Conservation (phyloP, 2,888 invertebrate species). For the Germaria angustata region DNA sequence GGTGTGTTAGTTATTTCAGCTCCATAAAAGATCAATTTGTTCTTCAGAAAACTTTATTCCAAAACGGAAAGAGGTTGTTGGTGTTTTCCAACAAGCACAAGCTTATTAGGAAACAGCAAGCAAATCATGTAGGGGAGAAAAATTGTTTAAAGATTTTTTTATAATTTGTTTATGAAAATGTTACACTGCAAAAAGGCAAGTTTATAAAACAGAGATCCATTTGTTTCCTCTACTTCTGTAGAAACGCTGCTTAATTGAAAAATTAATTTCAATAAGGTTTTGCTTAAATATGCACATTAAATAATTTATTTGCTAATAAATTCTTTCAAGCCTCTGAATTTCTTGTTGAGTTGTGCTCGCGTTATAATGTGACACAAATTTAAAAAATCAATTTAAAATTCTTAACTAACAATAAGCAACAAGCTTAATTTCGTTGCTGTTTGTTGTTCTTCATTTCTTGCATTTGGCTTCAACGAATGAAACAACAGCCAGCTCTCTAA, state of each 20-base stretch:
- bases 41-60: background rate
- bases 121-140: no score
- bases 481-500: slow-evolving; percentile 46
- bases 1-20: slow-evolving; percentile 46
- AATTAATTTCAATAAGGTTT: no score
- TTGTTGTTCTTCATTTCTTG: background rate
- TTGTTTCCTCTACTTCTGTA: no score
- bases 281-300: no score
- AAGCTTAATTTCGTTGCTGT: slow-evolving; percentile 22
- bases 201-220: no score
- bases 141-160: no score
- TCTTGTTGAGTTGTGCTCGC: background rate
- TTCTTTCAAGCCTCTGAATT: background rate
- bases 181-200: no score
- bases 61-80: no score
- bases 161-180: no score
- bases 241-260: no score
- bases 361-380: slow-evolving; percentile 42
- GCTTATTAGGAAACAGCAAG: no score
- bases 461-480: slow-evolving; percentile 14
- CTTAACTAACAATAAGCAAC: slow-evolving; percentile 39
- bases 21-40: slow-evolving; percentile 13
- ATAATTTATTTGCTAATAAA: background rate
- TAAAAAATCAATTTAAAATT: slow-evolving; percentile 38
- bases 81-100: no score